Percentiles rank a stretch among this genome's conserved stretches.
phyloP scores from a whole-genome alignment of 2,113 vertebrate genomes.

The Onychostruthus taczanowskii region DNA sequence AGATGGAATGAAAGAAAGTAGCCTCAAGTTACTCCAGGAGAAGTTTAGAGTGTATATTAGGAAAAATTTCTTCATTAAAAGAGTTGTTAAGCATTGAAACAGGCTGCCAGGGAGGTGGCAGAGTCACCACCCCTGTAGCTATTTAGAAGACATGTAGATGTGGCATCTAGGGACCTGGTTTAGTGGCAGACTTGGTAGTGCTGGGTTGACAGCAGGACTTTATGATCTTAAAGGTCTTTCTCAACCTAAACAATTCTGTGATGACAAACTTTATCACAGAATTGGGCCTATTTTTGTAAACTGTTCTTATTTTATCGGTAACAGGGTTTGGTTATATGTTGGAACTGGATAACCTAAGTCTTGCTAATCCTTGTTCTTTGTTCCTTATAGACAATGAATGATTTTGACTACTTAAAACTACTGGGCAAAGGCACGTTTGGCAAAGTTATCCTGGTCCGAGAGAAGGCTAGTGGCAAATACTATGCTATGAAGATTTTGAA shows the following conservation, averaged over 20 bases:
- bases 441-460: slow-evolving; percentile 96
- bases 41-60: background rate
- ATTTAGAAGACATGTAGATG: background rate
- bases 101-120: background rate
- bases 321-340: background rate
- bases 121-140: background rate
- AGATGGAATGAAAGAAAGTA: background rate
- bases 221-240: background rate
- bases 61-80: background rate
- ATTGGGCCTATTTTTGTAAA: background rate
- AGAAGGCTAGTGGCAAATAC: slow-evolving; percentile 98
- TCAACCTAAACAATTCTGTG: background rate
- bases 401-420: slow-evolving; percentile 98
- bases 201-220: background rate
- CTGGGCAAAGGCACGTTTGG: slow-evolving; percentile 98
- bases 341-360: background rate
- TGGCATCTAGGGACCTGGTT: background rate
- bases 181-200: background rate
- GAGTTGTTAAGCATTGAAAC: background rate
- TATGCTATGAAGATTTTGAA: slow-evolving; percentile 99
- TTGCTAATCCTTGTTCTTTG: slow-evolving; percentile 21
- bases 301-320: background rate
- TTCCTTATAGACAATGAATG: slow-evolving; percentile 90
- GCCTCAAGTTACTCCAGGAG: background rate
- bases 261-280: background rate